Evolutionary conservation across 2,797 vertebrate genomes (phyloP), one percentile per base, ranked within the genome.

Genomic region (Pseudocheirus occidentalis): DNA sequence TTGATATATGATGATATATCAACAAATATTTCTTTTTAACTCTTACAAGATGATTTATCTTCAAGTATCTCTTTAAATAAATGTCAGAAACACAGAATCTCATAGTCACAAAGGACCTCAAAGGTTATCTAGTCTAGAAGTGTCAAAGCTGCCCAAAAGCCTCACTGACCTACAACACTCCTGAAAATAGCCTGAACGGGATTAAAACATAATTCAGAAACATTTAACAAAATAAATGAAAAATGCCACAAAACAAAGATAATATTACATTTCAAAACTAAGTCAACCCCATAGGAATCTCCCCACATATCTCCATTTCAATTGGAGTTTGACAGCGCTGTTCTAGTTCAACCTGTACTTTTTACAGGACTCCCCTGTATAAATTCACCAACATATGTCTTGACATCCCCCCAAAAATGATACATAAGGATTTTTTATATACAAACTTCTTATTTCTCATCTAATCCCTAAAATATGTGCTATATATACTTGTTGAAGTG

Each of bases 11-110:
- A 81, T 81, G 46, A 81, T 81, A 46, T 34, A 87, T 95, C 31
- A 94, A 91, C 11, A 95, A 95, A 93, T 90, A 57, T 34, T 92
- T 92, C 90, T 73, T 46, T 81, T 94, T 90, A 92, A 81, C 40
- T 81, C 73, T 46, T 46, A 81, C 21, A 81, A 31, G 21, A 81
- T 27, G 21, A 27, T 2, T 40, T 81, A 81, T 81, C 16, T 46
- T 40, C 73, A 81, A 81, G 40, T 81, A 81, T 21, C n/a, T 46
- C 73, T 46, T 73, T 73, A 73, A 21, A 73, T 40, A n/a, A n/a
- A n/a, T 24, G 46, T 81, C 73, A 81, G 40, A 46, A 81, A 21
- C 40, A 81, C 7, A 46, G 73, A 81, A 81, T 81, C 7, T 81
- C 40, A 62, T 11, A 24, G 5, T 81, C 21, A 27, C 21, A 18